Evolutionary conservation across 2,797 vertebrate species (phyloP).

Genomic region (Hydrophis major): DNA sequence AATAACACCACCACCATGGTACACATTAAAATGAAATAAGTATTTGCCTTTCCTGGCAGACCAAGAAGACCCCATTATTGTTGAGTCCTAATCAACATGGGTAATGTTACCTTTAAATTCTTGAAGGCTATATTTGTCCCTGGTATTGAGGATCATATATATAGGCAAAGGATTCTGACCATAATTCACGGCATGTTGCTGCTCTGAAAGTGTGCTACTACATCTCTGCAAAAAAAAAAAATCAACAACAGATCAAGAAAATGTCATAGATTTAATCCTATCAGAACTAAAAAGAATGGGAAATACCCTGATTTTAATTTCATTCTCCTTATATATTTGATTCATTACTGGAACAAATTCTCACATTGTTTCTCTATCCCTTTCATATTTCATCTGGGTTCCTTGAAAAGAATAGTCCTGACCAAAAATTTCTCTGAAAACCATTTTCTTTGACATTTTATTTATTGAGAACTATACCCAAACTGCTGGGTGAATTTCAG

Average conservation of each 20-base stretch:
- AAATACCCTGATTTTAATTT: neutral
- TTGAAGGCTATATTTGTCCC: conserved; percentile 63
- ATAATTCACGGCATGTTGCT: conserved; percentile 63
- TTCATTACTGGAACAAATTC: neutral
- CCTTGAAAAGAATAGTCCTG: neutral
- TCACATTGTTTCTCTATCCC: neutral
- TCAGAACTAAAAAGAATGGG: neutral
- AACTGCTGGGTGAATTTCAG: neutral
- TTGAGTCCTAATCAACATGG: neutral
- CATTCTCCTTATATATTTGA: neutral
- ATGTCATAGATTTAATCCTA: neutral
- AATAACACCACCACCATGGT: neutral
- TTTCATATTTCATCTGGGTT: neutral
- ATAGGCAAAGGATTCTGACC: conserved; percentile 78
- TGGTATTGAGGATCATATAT: conserved; percentile 76
- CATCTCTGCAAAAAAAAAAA: conserved; percentile 55
- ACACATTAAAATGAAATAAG: neutral
- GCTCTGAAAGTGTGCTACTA: conserved; percentile 72
- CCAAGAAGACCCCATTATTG: neutral
- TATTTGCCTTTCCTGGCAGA: neutral
- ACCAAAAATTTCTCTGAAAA: neutral
- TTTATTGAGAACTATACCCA: neutral
- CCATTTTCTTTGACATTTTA: neutral
- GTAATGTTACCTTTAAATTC: conserved; percentile 66
- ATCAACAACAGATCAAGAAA: neutral